These are phyloP conservation scores for Centruroides vittatus DNA, from an alignment of 1,140 invertebrate species.

Conservation along the genomic window DNA sequence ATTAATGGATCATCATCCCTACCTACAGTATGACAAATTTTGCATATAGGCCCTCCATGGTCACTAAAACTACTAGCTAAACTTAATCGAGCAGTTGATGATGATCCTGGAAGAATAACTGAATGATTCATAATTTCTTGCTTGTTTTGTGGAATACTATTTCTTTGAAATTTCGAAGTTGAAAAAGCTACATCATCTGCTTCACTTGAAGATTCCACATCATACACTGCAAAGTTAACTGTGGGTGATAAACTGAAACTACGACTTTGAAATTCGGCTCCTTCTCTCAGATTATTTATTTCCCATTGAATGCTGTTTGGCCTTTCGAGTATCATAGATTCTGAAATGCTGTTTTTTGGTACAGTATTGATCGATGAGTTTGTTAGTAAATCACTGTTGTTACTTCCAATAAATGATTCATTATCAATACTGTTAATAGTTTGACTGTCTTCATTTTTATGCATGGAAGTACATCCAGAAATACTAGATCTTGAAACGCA, in stretches of 20 bases:
- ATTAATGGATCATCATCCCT: conserved; percentile 35
- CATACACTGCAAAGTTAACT: conserved; percentile 12
- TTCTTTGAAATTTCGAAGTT: background rate
- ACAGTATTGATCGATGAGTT: no score
- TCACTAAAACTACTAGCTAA: conserved; percentile 17
- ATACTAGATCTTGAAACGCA: background rate
- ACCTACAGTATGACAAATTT: conserved; percentile 37
- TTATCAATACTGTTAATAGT: no score
- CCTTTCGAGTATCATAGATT: conserved; percentile 4
- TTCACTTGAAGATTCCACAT: conserved; percentile 9
- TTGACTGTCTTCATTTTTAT: background rate
- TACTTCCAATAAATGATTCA: background rate
- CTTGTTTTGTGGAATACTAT: conserved; percentile 6
- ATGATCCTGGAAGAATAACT: conserved; percentile 8
- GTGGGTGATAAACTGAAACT: conserved; percentile 12
- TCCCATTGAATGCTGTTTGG: conserved; percentile 10
- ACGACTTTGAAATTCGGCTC: conserved; percentile 3
- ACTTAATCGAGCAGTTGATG: conserved; percentile 16
- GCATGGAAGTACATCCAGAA: background rate
- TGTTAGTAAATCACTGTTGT: conserved; percentile 5
- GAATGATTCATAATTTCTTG: conserved; percentile 1
- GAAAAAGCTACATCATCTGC: conserved; percentile 3
- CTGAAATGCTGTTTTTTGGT: background rate
- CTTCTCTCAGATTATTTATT: background rate
- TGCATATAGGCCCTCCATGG: conserved; percentile 31